Conservation (phyloP, 2,797 vertebrate species). For the Anguilla anguilla region DNA sequence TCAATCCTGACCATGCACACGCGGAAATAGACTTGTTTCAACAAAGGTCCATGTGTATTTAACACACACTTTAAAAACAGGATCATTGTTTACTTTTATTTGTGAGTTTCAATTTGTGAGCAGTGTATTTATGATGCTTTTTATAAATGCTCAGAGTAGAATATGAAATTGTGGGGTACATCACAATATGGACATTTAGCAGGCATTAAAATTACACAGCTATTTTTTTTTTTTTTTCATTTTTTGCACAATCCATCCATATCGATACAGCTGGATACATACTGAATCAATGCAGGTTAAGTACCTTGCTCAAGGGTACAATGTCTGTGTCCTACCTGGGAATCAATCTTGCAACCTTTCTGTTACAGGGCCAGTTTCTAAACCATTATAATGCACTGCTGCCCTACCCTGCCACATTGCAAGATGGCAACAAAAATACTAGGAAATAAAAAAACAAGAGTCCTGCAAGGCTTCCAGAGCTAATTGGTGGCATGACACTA, state of each 20-base stretch:
- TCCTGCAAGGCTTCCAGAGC: not conserved
- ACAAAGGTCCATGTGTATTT: not conserved
- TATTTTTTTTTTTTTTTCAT: no score
- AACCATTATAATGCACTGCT: not conserved
- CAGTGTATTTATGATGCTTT: not conserved
- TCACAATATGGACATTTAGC: no score
- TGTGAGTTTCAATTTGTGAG: not conserved
- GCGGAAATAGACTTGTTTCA: not conserved
- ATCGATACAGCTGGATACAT: no score
- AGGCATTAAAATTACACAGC: no score
- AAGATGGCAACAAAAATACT: not conserved
- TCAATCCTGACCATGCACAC: not conserved
- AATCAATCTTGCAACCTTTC: not conserved
- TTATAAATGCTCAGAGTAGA: not conserved
- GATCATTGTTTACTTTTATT: not conserved
- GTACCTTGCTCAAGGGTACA: not conserved
- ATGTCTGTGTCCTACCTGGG: not conserved
- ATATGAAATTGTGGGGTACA: not conserved
- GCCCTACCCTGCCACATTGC: not conserved
- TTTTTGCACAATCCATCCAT: no score
- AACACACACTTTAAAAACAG: not conserved
- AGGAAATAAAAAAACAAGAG: not conserved
- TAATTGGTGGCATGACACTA: constrained; percentile 17
- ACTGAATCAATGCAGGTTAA: not conserved
- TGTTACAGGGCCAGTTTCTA: not conserved